These are phyloP conservation scores for Marasmarcha lunaedactyla DNA, from an alignment of 2,888 invertebrate genomes.

Conservation along the genomic window DNA sequence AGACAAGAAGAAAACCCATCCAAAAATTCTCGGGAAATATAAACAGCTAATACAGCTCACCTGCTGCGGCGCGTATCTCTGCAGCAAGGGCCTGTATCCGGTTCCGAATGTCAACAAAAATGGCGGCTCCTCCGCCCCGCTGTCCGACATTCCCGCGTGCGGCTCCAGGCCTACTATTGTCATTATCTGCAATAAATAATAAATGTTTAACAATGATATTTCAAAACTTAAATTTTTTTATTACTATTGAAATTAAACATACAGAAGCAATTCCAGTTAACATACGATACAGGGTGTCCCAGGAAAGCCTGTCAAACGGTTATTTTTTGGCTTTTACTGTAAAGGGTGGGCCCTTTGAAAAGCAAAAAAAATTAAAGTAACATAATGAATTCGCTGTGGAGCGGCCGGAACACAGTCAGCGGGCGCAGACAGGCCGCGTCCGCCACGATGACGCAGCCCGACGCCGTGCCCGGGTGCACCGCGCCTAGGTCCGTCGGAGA, in stretches of 20 bases:
- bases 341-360: no score
- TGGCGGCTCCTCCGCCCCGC: constrained; percentile 40
- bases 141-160: constrained; percentile 22
- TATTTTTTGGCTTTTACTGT: no score
- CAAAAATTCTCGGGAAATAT: no score
- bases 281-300: background rate
- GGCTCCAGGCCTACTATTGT: constrained; percentile 72
- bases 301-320: no score
- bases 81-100: constrained; percentile 82
- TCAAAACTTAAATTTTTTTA: background rate
- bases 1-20: no score
- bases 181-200: constrained; percentile 51
- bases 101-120: constrained; percentile 84
- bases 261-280: background rate
- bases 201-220: no score
- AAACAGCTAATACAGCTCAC: no score
- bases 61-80: constrained; percentile 44
- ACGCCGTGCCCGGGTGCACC: constrained; percentile 92
- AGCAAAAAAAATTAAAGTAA: no score
- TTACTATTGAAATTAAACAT: no score
- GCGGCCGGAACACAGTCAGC: constrained; percentile 92
- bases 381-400: no score
- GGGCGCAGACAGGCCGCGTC: constrained; percentile 85
- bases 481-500: constrained; percentile 75
- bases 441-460: constrained; percentile 94